phyloP scores from a whole-genome alignment of 2,113 vertebrate genomes.

The Marcusenius ussheri region DNA sequence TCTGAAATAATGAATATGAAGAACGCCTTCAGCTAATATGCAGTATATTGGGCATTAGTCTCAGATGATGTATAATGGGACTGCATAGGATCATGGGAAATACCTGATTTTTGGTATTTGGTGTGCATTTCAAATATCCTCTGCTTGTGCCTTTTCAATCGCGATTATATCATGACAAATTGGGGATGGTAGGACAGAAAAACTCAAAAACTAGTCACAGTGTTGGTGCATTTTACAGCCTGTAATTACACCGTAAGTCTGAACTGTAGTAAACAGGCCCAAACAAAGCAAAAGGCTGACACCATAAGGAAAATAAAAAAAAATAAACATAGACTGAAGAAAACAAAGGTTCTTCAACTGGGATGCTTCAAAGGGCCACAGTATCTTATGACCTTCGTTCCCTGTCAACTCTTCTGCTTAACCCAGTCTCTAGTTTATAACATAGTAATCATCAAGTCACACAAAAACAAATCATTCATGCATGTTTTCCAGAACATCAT shows the following conservation, averaged over 20 bases:
- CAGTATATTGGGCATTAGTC: not conserved
- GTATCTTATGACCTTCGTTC: not conserved
- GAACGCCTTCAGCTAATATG: not conserved
- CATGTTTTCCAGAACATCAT: not conserved
- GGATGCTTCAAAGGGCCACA: not conserved
- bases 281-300: slow-evolving; percentile 41
- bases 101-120: not conserved
- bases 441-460: not conserved
- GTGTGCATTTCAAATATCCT: not conserved
- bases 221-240: not conserved
- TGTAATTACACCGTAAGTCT: not conserved
- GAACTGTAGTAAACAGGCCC: not conserved
- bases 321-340: not conserved
- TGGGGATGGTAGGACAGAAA: not conserved
- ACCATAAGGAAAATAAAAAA: slow-evolving; percentile 34
- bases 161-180: not conserved
- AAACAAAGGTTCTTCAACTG: not conserved
- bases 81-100: not conserved
- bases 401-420: not conserved
- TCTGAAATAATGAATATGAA: not conserved
- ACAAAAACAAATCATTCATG: not conserved
- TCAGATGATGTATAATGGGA: not conserved
- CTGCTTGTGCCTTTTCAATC: not conserved
- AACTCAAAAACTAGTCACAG: not conserved
- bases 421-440: not conserved